Evolutionary conservation across 2,888 invertebrate species (phyloP).

Genomic region (Mantis religiosa): DNA sequence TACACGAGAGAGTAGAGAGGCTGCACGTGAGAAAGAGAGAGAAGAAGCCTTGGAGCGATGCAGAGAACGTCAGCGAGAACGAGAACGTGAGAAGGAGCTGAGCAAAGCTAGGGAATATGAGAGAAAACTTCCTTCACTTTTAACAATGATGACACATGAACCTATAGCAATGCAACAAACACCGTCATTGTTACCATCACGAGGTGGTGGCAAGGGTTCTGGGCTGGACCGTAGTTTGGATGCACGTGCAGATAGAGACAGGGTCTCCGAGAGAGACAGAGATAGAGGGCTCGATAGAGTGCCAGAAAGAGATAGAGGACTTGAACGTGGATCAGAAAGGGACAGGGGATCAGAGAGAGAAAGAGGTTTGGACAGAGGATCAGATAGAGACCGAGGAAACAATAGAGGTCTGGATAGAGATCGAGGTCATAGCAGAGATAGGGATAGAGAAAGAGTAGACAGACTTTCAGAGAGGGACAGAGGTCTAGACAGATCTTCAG

Average conservation of each 20-base stretch:
- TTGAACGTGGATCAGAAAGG: conserved; percentile 5
- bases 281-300: conserved; percentile 17
- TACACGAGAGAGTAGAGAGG: conserved; percentile 43
- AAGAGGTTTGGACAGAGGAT: conserved; percentile 15
- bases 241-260: conserved; percentile 35
- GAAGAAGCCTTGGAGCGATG: conserved; percentile 64
- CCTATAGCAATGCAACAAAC: conserved; percentile 12
- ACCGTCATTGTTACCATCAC: conserved; percentile 37
- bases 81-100: conserved; percentile 29
- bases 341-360: background rate
- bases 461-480: conserved; percentile 16
- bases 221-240: conserved; percentile 34
- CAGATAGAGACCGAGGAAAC: conserved; percentile 17
- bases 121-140: conserved; percentile 31
- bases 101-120: conserved; percentile 31
- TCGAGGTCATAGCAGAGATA: conserved; percentile 35
- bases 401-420: conserved; percentile 42
- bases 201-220: conserved; percentile 24
- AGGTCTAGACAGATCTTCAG: conserved; percentile 11
- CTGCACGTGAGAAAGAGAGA: conserved; percentile 57
- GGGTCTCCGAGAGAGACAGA: background rate
- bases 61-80: conserved; percentile 34
- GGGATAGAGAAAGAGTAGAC: conserved; percentile 35
- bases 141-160: conserved; percentile 30
- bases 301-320: conserved; percentile 18